A percentile compares a stretch with the other conserved stretches of the same genome.
phyloP scores from a whole-genome alignment of 2,888 invertebrate genomes.

The Halictus quadricinctus region DNA sequence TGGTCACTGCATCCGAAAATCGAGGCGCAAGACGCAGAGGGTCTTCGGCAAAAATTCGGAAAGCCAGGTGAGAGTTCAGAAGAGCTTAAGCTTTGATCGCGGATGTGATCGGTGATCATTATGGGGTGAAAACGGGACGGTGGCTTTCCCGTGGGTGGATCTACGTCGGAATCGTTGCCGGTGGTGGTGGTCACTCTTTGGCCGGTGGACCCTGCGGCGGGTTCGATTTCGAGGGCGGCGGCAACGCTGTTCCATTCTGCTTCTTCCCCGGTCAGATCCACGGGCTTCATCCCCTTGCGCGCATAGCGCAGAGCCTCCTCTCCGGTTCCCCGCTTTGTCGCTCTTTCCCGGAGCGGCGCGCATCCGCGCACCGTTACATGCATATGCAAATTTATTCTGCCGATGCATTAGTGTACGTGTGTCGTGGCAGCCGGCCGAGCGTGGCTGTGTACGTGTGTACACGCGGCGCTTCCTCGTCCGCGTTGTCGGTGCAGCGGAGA shows the following conservation, averaged over 20 bases:
- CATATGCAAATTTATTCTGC: constrained; percentile 82
- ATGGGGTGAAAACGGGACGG: neutral
- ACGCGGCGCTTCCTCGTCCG: constrained; percentile 44
- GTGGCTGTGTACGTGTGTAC: constrained; percentile 14
- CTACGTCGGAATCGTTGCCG: neutral
- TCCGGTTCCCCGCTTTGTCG: constrained; percentile 37
- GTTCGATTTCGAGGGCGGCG: constrained; percentile 54
- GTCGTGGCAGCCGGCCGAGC: constrained; percentile 57
- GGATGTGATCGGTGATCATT: constrained; percentile 1
- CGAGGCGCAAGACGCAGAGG: neutral
- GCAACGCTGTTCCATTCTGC: constrained; percentile 46
- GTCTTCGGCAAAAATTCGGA: neutral
- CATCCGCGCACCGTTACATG: constrained; percentile 76
- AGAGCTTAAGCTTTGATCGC: neutral
- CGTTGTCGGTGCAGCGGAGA: constrained; percentile 68
- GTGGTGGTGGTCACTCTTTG: constrained; percentile 6
- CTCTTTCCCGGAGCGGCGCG: constrained; percentile 57
- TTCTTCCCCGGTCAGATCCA: constrained; percentile 56
- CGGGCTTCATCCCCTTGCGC: neutral
- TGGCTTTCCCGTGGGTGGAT: constrained; percentile 3
- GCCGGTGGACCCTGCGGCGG: constrained; percentile 6
- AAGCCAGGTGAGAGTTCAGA: neutral
- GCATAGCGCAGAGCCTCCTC: neutral
- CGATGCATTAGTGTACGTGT: constrained; percentile 75
- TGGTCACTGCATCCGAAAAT: neutral